These are phyloP conservation scores for Helostoma temminkii DNA, from an alignment of 2,797 vertebrate genomes.

Conservation along the genomic window DNA sequence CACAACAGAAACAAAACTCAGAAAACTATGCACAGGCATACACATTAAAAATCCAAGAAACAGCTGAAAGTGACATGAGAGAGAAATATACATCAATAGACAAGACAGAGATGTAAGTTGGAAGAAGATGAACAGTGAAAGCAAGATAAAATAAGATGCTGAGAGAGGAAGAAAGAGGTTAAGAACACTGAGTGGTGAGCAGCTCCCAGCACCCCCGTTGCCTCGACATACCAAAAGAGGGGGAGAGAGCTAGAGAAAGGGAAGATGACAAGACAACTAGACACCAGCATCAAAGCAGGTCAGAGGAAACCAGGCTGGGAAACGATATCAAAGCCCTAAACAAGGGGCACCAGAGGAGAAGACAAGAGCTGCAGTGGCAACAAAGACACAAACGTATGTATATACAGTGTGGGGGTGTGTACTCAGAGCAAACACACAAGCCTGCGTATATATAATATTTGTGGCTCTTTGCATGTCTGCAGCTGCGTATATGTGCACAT, in stretches of 20 bases:
- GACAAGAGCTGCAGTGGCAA: conserved; percentile 58
- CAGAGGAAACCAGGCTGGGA: conserved; percentile 78
- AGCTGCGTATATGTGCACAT: conserved; percentile 8
- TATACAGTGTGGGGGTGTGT: conserved; percentile 12
- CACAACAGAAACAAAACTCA: neutral
- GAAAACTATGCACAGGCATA: neutral
- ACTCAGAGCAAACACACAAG: conserved; percentile 23
- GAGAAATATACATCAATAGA: conserved; percentile 39
- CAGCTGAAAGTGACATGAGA: conserved; percentile 28
- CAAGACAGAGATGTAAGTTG: conserved; percentile 13
- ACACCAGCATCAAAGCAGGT: conserved; percentile 78
- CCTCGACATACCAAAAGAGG: conserved; percentile 52
- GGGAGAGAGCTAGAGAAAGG: conserved; percentile 13
- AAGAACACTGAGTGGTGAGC: conserved; percentile 50
- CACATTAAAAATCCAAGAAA: neutral
- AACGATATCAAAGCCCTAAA: conserved; percentile 75
- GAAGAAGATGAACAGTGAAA: conserved; percentile 42
- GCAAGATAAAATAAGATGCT: conserved; percentile 45
- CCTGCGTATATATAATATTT: conserved; percentile 38
- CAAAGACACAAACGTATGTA: conserved; percentile 20
- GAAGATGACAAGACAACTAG: conserved; percentile 73
- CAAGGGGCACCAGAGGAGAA: conserved; percentile 72
- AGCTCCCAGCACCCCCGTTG: conserved; percentile 46
- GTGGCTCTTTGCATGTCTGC: conserved; percentile 6
- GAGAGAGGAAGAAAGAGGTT: conserved; percentile 60